Percentiles rank a stretch among this genome's conserved stretches.
phyloP scores from a whole-genome alignment of 2,797 vertebrate species.

The Momotus momota region DNA sequence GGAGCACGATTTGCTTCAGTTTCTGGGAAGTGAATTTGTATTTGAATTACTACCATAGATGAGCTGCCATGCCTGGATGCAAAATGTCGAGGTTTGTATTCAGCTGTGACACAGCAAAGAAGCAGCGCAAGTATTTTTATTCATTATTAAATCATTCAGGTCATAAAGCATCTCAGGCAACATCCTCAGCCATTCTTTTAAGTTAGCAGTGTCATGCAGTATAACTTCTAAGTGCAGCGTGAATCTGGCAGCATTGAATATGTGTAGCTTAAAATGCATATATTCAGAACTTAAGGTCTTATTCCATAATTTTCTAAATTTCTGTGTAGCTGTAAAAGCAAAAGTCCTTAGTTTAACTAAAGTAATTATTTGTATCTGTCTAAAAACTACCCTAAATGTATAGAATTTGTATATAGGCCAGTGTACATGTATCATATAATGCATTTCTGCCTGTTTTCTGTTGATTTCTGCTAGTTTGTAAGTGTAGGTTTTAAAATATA shows the following conservation, averaged over 20 bases:
- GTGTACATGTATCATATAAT: rapidly evolving
- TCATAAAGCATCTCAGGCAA: not conserved
- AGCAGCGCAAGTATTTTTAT: not conserved
- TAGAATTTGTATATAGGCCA: not conserved
- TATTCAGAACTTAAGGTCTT: not conserved
- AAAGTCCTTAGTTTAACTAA: not conserved
- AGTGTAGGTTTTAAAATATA: not conserved
- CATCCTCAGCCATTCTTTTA: not conserved
- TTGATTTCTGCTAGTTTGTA: not conserved
- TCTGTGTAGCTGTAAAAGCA: not conserved
- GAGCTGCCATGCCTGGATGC: not conserved
- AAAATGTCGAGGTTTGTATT: not conserved
- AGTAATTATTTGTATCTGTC: rapidly evolving
- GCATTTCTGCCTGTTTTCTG: not conserved
- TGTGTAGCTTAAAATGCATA: not conserved
- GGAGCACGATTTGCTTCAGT: not conserved
- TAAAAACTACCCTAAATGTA: not conserved
- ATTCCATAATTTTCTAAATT: not conserved
- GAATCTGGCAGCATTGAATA: not conserved
- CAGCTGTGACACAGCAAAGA: not conserved
- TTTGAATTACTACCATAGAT: not conserved
- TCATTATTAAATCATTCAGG: not conserved
- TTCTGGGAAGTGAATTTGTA: not conserved
- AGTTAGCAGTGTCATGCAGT: not conserved
- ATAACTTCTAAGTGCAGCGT: not conserved